Evolutionary conservation across 2,797 vertebrate genomes (phyloP), one percentile per base, ranked within the genome.

Genomic region (Oophaga sylvatica): DNA sequence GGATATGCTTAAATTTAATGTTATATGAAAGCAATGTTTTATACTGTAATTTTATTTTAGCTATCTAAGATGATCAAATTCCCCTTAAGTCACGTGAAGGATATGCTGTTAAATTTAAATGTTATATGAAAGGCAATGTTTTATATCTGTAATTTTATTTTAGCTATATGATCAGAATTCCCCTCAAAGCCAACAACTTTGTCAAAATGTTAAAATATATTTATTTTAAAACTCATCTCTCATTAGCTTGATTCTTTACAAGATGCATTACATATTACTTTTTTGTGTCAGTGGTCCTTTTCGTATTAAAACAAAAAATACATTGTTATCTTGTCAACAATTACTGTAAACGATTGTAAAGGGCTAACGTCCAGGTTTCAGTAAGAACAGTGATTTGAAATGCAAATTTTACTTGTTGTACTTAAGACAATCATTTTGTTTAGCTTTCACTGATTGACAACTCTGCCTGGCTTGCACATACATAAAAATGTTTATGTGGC

Each of bases 401-500:
- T 89, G 84, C 88, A 78, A 86, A 86, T 89, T 35, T 83, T 83
- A 79, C 80, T 77, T 86, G 81, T 80, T 88, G 84, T 83, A 83
- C 84, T 86, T 86, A 86, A 86, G 84, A 83, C 79, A 83, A 89
- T 83, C 63, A 83, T 86, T 86, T 82, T 86, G 84, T 89, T 89
- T 86, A 86, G 80, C 63, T 29, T 78, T 63, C 53, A 41, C 80
- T 89, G 88, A 89, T 82, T 89, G 88, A 86, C 87, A 89, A 60
- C 73, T 78, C 22, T 86, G 84, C 80, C 84, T 53, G 62, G 15
- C 80, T 86, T 86, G 83, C 84, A 86, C 80, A 86, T 86, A 86
- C 88, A 86, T 86, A 86, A 86, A 85, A 89, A 60, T 82, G 88
- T 89, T 89, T 89, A 89, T 89, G 84, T 89, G 80, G 88, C 80